A percentile compares a stretch with the other conserved stretches of the same genome.
Evolutionary conservation across 2,797 vertebrate species (phyloP).

Genomic region (Triplophysa bombifrons): DNA sequence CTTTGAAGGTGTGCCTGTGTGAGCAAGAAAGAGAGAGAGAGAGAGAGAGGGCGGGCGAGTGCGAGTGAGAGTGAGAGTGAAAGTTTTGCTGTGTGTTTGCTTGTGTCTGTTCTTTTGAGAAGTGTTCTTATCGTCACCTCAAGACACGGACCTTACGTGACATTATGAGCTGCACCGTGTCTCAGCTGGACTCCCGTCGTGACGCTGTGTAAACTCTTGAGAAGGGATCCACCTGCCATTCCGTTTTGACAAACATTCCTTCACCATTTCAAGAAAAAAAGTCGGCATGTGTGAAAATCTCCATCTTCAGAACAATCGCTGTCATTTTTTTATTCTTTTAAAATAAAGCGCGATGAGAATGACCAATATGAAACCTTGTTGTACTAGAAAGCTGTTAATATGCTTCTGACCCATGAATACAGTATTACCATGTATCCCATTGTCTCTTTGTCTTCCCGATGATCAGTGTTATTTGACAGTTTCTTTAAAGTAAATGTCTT

Average conservation of each 20-base stretch:
- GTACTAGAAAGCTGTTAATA: constrained; percentile 82
- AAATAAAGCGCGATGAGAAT: constrained; percentile 69
- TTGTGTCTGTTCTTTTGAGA: constrained; percentile 73
- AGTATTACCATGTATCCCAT: constrained; percentile 67
- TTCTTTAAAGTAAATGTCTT: no score
- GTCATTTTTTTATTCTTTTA: constrained; percentile 82
- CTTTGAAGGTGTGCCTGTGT: constrained; percentile 70
- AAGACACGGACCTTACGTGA: constrained; percentile 71
- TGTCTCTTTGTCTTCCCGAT: not conserved
- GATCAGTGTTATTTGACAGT: no score
- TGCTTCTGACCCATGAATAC: constrained; percentile 86
- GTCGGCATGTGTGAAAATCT: constrained; percentile 65
- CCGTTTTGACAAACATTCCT: constrained; percentile 62
- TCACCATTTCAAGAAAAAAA: constrained; percentile 69
- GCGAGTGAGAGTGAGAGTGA: not conserved
- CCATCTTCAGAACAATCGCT: constrained; percentile 69
- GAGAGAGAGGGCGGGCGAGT: not conserved
- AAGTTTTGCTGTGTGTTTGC: constrained; percentile 44
- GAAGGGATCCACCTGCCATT: not conserved
- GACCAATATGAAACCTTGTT: constrained; percentile 78
- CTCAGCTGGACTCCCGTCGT: not conserved
- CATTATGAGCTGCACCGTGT: constrained; percentile 56
- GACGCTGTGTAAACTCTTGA: constrained; percentile 43
- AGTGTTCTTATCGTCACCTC: constrained; percentile 82
- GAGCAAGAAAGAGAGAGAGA: not conserved